Evolutionary conservation across 1,140 invertebrate species (phyloP).

Genomic region (Trypoxylus dichotomus): DNA sequence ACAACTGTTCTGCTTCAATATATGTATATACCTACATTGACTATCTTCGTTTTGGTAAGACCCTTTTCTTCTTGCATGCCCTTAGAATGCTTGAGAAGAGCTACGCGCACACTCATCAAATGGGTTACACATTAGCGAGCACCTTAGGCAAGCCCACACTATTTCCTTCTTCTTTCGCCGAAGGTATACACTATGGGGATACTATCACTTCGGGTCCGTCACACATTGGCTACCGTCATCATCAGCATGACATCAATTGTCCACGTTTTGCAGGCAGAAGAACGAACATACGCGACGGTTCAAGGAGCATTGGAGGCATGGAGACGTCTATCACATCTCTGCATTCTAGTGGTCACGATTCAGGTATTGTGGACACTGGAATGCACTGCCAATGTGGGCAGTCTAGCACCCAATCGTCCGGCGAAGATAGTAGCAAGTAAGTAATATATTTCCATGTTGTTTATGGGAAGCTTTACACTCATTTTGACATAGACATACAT

Average conservation of each 20-base stretch:
- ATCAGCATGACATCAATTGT: conserved; percentile 45
- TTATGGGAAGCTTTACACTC: neutral
- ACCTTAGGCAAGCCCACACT: conserved; percentile 45
- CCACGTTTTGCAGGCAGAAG: conserved; percentile 38
- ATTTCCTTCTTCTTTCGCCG: conserved; percentile 44
- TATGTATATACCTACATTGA: too few species aligned
- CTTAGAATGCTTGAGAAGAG: conserved; percentile 42
- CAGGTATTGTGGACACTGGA: conserved; percentile 66
- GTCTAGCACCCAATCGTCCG: conserved; percentile 66
- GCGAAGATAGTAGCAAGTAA: conserved; percentile 73
- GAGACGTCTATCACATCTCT: conserved; percentile 74
- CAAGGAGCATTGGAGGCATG: conserved; percentile 48
- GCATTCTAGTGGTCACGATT: conserved; percentile 79
- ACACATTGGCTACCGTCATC: conserved; percentile 26
- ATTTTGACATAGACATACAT: too few species aligned
- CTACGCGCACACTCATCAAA: conserved; percentile 41
- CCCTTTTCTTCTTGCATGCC: conserved; percentile 29
- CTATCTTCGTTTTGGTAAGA: neutral
- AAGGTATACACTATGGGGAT: conserved; percentile 42
- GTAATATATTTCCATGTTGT: conserved; percentile 26
- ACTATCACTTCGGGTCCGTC: conserved; percentile 21
- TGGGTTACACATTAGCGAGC: conserved; percentile 44
- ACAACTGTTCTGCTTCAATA: too few species aligned
- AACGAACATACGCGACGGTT: conserved; percentile 36
- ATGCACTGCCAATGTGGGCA: conserved; percentile 66